A percentile compares a stretch with the other conserved stretches of the same genome.
phyloP scores from a whole-genome alignment of 2,113 vertebrate species.

The Emydocephalus ijimae region DNA sequence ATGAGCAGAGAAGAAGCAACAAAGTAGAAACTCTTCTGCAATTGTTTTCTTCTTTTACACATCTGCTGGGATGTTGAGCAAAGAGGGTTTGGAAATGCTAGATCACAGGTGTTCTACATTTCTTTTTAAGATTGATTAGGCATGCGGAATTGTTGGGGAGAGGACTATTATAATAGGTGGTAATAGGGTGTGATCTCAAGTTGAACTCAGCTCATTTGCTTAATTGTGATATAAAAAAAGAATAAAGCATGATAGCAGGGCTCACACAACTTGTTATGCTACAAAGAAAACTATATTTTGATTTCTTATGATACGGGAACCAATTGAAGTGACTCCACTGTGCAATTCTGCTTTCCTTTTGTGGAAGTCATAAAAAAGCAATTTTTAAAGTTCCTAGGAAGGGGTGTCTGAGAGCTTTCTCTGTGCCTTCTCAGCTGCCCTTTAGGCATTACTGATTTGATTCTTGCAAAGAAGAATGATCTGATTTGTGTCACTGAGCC shows the following conservation, averaged over 20 bases:
- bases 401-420: neutral
- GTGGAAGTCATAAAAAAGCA: neutral
- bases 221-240: neutral
- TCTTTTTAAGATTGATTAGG: neutral
- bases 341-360: neutral
- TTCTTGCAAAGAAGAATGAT: neutral
- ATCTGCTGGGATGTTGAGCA: neutral
- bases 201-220: neutral
- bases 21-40: neutral
- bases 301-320: neutral
- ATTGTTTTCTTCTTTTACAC: neutral
- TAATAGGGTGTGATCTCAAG: neutral
- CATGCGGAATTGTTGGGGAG: neutral
- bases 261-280: neutral
- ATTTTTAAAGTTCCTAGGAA: neutral
- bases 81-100: neutral
- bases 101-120: neutral
- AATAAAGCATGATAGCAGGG: neutral
- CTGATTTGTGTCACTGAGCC: neutral
- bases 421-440: neutral
- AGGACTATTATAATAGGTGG: neutral
- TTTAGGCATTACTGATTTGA: neutral
- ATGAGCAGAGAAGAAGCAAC: neutral
- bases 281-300: neutral
- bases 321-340: neutral